These are phyloP conservation scores for Pelobates fuscus DNA, from an alignment of 2,113 vertebrate species.

Conservation along the genomic window DNA sequence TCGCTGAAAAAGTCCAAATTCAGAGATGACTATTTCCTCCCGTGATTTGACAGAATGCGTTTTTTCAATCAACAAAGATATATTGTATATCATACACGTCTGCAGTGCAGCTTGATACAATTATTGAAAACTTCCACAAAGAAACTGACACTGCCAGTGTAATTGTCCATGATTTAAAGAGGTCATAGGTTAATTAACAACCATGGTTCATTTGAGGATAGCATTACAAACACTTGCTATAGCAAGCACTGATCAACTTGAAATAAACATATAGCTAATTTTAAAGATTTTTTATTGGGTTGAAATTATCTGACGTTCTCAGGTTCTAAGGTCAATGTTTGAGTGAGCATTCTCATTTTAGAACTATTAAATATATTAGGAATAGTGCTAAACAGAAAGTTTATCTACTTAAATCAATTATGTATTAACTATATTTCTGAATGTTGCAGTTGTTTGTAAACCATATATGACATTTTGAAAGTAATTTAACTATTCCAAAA, in stretches of 20 bases:
- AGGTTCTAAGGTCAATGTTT: too few species aligned
- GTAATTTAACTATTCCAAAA: too few species aligned
- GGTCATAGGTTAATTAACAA: constrained; percentile 38
- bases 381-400: too few species aligned
- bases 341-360: too few species aligned
- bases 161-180: constrained; percentile 39
- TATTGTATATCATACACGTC: constrained; percentile 14
- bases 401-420: too few species aligned
- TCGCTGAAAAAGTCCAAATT: constrained; percentile 36
- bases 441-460: too few species aligned
- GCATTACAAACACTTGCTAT: constrained; percentile 30
- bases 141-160: constrained; percentile 18
- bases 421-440: too few species aligned
- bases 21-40: constrained; percentile 22
- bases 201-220: constrained; percentile 41
- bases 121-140: constrained; percentile 46
- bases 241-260: constrained; percentile 14
- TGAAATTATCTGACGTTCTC: too few species aligned
- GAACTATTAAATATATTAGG: too few species aligned
- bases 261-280: constrained; percentile 10
- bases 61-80: constrained; percentile 38
- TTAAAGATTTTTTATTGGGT: not conserved
- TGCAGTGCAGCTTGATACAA: constrained; percentile 23
- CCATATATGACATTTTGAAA: too few species aligned
- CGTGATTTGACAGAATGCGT: constrained; percentile 19